Evolutionary conservation across 2,113 vertebrate species (phyloP).

Genomic region (Microtus richardsoni): DNA sequence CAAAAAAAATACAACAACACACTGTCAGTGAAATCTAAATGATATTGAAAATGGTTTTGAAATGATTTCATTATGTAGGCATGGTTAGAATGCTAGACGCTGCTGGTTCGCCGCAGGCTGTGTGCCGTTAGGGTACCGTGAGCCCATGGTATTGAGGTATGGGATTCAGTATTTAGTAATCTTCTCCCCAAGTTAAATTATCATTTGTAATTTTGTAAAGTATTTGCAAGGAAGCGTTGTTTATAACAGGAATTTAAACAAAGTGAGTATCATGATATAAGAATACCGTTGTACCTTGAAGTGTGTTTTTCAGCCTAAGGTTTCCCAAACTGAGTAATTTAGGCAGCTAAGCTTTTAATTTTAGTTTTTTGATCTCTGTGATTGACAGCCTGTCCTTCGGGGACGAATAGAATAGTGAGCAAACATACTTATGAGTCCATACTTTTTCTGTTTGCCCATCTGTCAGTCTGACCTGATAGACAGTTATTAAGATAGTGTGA

Average conservation of each 20-base stretch:
- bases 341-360: conserved; percentile 5
- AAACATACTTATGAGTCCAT: not conserved
- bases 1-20: conserved; percentile 62
- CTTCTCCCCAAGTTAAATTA: conserved; percentile 55
- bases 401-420: not conserved
- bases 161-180: conserved; percentile 58
- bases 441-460: not conserved
- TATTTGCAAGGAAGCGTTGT: conserved; percentile 64
- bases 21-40: conserved; percentile 68
- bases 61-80: conserved; percentile 74
- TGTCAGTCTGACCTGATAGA: not conserved
- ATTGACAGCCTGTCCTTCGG: not conserved
- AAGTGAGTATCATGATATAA: not conserved
- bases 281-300: not conserved
- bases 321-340: not conserved
- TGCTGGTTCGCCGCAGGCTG: conserved; percentile 62
- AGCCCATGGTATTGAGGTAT: conserved; percentile 61
- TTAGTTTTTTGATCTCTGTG: not conserved
- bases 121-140: conserved; percentile 64
- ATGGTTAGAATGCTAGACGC: conserved; percentile 70
- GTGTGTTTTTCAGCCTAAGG: not conserved
- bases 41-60: conserved; percentile 77
- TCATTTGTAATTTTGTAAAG: conserved; percentile 65
- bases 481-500: not conserved
- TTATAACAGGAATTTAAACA: conserved; percentile 52